Evolutionary conservation across 2,888 invertebrate genomes (phyloP).

Genomic region (Limnephilus lunatus): DNA sequence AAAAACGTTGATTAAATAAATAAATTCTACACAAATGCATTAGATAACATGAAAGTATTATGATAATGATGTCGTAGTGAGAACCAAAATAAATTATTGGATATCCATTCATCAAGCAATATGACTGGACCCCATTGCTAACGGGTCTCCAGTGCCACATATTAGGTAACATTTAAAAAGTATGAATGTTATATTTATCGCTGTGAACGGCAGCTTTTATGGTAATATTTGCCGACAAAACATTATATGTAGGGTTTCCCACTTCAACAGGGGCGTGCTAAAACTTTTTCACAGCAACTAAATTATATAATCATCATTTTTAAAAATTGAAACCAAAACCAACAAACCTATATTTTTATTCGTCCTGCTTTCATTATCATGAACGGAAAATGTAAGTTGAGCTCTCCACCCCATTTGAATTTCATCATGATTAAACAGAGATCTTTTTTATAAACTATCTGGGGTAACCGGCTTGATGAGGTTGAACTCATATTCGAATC

Average conservation of each 20-base stretch:
- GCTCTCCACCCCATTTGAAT: too few relatives aligned
- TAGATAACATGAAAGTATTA: neutral
- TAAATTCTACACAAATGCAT: too few relatives aligned
- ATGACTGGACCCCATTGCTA: neutral
- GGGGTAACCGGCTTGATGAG: too few relatives aligned
- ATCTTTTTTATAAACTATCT: too few relatives aligned
- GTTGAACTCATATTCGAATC: too few relatives aligned
- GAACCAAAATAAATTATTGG: neutral
- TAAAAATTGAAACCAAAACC: neutral
- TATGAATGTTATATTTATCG: neutral
- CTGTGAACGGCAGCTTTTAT: neutral
- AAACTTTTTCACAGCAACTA: neutral
- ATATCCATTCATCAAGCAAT: neutral
- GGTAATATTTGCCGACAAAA: neutral
- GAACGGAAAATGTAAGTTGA: too few relatives aligned
- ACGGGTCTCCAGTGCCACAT: neutral
- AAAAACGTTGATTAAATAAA: too few relatives aligned
- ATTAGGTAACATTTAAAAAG: neutral
- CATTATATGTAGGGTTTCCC: neutral
- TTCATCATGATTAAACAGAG: too few relatives aligned
- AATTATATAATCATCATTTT: neutral
- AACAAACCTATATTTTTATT: neutral
- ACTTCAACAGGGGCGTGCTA: neutral
- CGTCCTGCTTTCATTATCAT: neutral
- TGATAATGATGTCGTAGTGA: neutral